phyloP scores from a whole-genome alignment of 2,797 vertebrate genomes.

The Diplodus sargus region DNA sequence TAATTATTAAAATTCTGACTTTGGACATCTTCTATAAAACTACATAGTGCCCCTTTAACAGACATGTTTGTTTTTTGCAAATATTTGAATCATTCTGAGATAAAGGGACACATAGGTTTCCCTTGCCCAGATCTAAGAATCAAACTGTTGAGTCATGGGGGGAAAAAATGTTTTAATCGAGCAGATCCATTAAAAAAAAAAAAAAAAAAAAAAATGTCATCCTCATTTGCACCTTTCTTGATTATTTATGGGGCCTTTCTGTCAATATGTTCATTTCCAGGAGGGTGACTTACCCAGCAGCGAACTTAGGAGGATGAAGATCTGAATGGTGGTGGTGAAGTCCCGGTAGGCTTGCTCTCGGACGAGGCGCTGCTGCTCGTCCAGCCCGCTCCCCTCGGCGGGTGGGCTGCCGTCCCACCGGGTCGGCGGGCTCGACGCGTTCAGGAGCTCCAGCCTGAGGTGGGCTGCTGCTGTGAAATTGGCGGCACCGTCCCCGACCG shows the following conservation, averaged over 20 bases:
- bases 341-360: conserved; percentile 90
- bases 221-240: too few relatives aligned
- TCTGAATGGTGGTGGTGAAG: conserved; percentile 91
- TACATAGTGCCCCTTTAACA: too few relatives aligned
- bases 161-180: not conserved
- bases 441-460: conserved; percentile 78
- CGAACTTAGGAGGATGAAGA: conserved; percentile 93
- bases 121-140: not conserved
- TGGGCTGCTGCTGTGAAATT: conserved; percentile 77
- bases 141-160: not conserved
- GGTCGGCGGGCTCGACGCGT: conserved; percentile 81
- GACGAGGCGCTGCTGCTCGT: conserved; percentile 60
- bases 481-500: conserved; percentile 78
- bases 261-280: not conserved
- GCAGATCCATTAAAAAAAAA: not conserved
- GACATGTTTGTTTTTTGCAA: not conserved
- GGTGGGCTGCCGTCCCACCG: conserved; percentile 81
- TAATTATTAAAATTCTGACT: too few relatives aligned
- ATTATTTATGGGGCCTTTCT: not conserved
- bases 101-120: not conserved
- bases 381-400: conserved; percentile 56
- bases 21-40: too few relatives aligned
- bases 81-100: not conserved
- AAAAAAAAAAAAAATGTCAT: not conserved
- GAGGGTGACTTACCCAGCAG: conserved; percentile 88